Evolutionary conservation across 2,888 invertebrate species (phyloP).

Genomic region (Pyrochroa serraticornis): DNA sequence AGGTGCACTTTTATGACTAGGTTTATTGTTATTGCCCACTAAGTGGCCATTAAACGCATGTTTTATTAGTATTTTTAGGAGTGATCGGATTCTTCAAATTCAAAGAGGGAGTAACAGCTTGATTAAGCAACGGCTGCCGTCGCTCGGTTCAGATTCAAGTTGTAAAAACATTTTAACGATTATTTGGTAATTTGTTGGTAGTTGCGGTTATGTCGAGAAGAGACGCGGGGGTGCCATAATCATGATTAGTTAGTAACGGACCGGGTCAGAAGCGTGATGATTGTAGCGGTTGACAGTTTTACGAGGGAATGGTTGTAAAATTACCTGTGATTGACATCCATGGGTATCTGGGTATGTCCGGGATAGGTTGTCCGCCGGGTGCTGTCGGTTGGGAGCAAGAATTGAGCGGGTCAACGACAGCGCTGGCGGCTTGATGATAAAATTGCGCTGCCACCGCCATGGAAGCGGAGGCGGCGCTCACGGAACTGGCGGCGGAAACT

Average conservation of each 20-base stretch:
- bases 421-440: conserved; percentile 84
- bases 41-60: conserved; percentile 54
- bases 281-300: not conserved
- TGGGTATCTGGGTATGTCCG: conserved; percentile 91
- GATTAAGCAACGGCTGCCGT: conserved; percentile 28
- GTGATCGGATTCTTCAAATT: conserved; percentile 36
- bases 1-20: conserved; percentile 51
- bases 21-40: conserved; percentile 56
- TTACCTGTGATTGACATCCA: conserved; percentile 96
- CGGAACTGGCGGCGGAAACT: conserved; percentile 65
- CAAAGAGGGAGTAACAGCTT: conserved; percentile 25
- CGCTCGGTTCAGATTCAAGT: conserved; percentile 7
- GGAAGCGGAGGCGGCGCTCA: conserved; percentile 74
- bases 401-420: conserved; percentile 81
- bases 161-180: conserved; percentile 39
- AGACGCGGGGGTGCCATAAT: too few species aligned
- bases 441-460: conserved; percentile 76
- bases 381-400: conserved; percentile 74
- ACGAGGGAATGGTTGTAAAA: not conserved
- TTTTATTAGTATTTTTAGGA: conserved; percentile 53
- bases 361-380: conserved; percentile 82
- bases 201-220: too few species aligned
- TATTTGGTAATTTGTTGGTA: not conserved
- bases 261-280: not conserved
- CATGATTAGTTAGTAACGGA: conserved; percentile 35